Conservation (phyloP, 2,888 invertebrate species). For the Loripinus fragilis region DNA sequence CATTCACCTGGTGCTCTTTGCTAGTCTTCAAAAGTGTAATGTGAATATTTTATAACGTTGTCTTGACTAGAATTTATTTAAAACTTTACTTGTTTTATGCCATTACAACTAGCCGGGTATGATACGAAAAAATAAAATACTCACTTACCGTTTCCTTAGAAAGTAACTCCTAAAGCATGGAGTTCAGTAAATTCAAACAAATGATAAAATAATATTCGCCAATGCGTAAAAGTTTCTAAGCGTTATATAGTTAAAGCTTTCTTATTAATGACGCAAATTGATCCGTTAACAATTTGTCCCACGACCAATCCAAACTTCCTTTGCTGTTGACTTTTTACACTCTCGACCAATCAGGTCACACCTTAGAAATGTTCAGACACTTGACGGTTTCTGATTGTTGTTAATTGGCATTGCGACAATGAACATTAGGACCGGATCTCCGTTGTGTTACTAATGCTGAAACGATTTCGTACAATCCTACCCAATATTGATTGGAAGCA, state of each 20-base stretch:
- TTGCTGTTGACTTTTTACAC: conserved; percentile 39
- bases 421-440: conserved; percentile 12
- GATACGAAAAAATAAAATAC: not conserved
- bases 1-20: too few relatives aligned
- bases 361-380: conserved; percentile 30
- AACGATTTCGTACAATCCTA: conserved; percentile 15
- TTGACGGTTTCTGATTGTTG: conserved; percentile 6
- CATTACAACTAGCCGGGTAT: too few relatives aligned
- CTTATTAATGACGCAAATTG: conserved; percentile 16
- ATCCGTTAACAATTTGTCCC: not conserved
- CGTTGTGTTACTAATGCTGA: conserved; percentile 12
- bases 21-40: too few relatives aligned
- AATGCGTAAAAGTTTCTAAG: not conserved
- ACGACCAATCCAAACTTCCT: conserved; percentile 51
- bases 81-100: too few relatives aligned
- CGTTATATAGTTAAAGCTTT: conserved; percentile 1
- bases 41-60: too few relatives aligned
- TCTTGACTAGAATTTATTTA: too few relatives aligned
- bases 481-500: not conserved
- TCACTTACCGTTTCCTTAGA: not conserved
- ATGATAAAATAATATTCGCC: conserved; percentile 5
- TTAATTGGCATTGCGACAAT: not conserved
- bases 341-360: conserved; percentile 47
- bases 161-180: conserved; percentile 13
- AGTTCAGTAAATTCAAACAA: not conserved